Conservation (phyloP, 2,888 invertebrate genomes). For the Amiota mariae region DNA sequence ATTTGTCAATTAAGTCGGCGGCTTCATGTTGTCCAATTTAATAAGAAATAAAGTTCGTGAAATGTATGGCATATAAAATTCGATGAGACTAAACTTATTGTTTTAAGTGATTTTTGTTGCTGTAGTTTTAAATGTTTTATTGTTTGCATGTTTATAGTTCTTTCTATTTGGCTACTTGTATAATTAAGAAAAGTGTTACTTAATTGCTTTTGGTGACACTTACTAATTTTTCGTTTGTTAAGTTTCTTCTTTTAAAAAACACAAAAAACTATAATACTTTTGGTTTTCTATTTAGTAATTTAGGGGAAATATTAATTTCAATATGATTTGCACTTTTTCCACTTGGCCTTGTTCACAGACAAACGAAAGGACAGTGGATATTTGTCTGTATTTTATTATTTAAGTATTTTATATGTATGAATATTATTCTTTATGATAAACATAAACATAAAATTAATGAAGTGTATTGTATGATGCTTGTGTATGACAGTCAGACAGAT, state of each 20-base stretch:
- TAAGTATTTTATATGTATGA: not conserved
- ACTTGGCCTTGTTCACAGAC: not conserved
- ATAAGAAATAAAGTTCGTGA: too few relatives aligned
- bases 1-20: too few relatives aligned
- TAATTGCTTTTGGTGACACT: slow-evolving; percentile 18
- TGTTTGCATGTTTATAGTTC: not conserved
- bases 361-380: slow-evolving; percentile 1
- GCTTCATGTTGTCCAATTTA: too few relatives aligned
- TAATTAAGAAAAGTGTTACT: slow-evolving; percentile 37
- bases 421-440: slow-evolving; percentile 1
- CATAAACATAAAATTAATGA: slow-evolving; percentile 26
- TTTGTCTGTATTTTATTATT: not conserved
- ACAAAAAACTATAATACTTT: not conserved
- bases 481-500: slow-evolving; percentile 16
- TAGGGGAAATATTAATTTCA: slow-evolving; percentile 55
- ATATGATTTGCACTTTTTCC: slow-evolving; percentile 48
- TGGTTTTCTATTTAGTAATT: slow-evolving; percentile 1
- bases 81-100: not conserved
- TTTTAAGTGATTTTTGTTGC: not conserved
- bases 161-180: not conserved
- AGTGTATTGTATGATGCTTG: slow-evolving; percentile 4
- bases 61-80: not conserved
- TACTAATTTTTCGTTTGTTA: too few relatives aligned
- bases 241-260: not conserved
- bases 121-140: slow-evolving; percentile 23